A percentile compares a stretch with the other conserved stretches of the same genome.
Conservation (phyloP, 1,140 invertebrate genomes). For the Drosophila kohkoa region DNA sequence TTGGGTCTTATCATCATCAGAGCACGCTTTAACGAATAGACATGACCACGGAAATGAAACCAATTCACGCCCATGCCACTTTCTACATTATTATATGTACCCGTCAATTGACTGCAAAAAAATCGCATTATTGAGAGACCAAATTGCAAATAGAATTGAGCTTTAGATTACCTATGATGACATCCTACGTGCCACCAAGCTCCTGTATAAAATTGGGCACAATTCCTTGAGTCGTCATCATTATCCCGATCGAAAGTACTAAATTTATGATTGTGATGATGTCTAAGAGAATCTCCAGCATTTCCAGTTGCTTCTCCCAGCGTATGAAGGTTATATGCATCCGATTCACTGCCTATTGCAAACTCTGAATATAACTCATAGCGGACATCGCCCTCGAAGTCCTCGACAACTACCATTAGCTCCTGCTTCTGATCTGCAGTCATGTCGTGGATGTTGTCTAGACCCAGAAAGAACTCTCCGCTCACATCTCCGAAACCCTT, state of each 20-base stretch:
- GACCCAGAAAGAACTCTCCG: conserved; percentile 17
- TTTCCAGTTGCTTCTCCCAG: background rate
- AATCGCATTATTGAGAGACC: no score
- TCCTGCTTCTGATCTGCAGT: background rate
- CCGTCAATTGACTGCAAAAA: conserved; percentile 10
- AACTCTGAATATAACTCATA: conserved; percentile 8
- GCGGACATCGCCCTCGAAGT: background rate
- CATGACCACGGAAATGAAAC: background rate
- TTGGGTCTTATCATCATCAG: conserved; percentile 21
- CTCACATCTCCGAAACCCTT: conserved; percentile 9
- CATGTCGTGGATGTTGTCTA: conserved; percentile 14
- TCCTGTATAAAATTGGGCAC: background rate
- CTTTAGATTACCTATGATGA: background rate
- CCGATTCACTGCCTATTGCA: conserved; percentile 6
- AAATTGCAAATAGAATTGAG: no score
- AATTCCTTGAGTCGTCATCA: background rate
- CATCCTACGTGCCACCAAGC: conserved; percentile 1
- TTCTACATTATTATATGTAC: background rate
- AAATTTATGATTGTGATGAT: conserved; percentile 8
- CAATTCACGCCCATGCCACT: conserved; percentile 15
- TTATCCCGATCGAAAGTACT: conserved; percentile 2
- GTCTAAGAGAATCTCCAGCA: conserved; percentile 6
- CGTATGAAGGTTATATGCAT: conserved; percentile 8
- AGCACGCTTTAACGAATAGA: conserved; percentile 9
- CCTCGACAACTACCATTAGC: conserved; percentile 1